Evolutionary conservation across 2,888 invertebrate genomes (phyloP).

Genomic region (Priocnemis perturbator): DNA sequence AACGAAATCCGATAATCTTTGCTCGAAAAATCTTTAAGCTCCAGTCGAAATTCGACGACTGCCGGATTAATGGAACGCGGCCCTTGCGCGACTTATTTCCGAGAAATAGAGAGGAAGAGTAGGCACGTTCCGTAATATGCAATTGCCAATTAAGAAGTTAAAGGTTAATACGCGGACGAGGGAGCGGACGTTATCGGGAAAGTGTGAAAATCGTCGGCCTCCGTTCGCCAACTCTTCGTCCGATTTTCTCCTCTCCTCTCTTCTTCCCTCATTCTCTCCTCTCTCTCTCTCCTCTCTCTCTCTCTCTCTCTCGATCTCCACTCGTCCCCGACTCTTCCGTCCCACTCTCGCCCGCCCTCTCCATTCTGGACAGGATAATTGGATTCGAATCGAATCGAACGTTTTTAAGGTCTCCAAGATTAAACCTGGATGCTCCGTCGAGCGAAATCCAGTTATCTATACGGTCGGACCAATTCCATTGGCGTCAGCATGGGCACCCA

Average conservation of each 20-base stretch:
- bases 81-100: no score
- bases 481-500: conserved; percentile 9
- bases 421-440: conserved; percentile 5
- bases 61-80: no score
- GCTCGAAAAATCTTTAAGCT: no score
- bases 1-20: no score
- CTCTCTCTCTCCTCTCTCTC: background rate
- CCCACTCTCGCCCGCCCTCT: background rate
- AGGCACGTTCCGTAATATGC: no score
- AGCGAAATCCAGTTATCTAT: conserved; percentile 4
- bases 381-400: conserved; percentile 18
- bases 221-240: background rate
- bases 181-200: conserved; percentile 2
- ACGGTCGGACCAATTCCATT: conserved; percentile 5
- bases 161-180: conserved; percentile 3
- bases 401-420: conserved; percentile 15
- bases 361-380: conserved; percentile 13
- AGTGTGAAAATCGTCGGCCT: conserved; percentile 1
- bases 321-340: background rate
- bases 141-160: conserved; percentile 6
- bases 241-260: background rate
- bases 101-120: no score
- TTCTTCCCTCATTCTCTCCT: background rate
- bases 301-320: background rate
- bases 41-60: no score